phyloP scores from a whole-genome alignment of 2,888 invertebrate genomes.

The Macaria liturata region DNA sequence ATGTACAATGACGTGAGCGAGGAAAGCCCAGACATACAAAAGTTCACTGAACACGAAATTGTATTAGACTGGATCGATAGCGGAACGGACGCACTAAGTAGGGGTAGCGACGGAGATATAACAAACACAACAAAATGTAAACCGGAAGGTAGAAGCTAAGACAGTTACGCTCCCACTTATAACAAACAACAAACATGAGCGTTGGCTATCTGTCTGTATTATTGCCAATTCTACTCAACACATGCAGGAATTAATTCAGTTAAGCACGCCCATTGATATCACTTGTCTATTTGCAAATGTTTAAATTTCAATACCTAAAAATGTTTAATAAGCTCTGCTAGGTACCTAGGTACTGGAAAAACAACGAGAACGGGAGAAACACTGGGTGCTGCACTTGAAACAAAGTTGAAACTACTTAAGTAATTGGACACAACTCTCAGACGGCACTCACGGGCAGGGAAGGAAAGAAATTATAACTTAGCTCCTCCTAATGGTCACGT shows the following conservation, averaged over 20 bases:
- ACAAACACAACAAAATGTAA: constrained; percentile 4
- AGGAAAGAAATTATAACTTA: constrained; percentile 14
- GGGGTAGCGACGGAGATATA: constrained; percentile 19
- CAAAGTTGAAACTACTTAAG: neutral
- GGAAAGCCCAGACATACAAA: constrained; percentile 24
- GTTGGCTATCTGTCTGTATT: too few species aligned
- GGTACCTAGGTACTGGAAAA: constrained; percentile 4
- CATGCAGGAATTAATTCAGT: too few species aligned
- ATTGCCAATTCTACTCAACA: too few species aligned
- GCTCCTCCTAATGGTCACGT: constrained; percentile 11
- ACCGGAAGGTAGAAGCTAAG: constrained; percentile 1
- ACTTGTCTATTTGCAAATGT: too few species aligned
- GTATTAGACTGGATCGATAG: constrained; percentile 36
- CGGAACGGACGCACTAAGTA: constrained; percentile 18
- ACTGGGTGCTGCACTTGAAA: neutral
- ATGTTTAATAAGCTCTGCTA: neutral
- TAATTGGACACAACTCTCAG: constrained; percentile 15
- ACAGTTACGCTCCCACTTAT: neutral
- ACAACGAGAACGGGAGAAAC: constrained; percentile 11
- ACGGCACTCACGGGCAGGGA: constrained; percentile 3
- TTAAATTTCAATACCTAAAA: too few species aligned
- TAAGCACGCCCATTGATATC: too few species aligned
- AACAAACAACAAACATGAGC: neutral
- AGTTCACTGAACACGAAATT: constrained; percentile 34
- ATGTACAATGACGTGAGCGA: constrained; percentile 10